Evolutionary conservation across 2,888 invertebrate genomes (phyloP).

Genomic region (Pandemis cinnamomeana): DNA sequence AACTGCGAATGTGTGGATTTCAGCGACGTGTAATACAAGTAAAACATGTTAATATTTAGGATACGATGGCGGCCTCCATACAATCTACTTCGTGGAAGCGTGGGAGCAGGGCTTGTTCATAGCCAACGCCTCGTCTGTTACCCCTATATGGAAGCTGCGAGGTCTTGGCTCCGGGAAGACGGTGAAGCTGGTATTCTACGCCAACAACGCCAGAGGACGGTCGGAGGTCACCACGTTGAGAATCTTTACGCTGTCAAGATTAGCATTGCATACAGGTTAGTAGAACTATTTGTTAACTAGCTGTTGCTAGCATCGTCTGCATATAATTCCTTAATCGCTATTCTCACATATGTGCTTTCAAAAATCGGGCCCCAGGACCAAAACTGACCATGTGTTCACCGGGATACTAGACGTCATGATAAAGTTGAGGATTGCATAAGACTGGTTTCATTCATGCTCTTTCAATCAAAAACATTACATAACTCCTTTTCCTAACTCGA

Average conservation of each 20-base stretch:
- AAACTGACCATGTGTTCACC: no score
- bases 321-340: no score
- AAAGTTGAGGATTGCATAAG: no score
- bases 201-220: constrained; percentile 92
- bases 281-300: constrained; percentile 11
- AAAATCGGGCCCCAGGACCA: no score
- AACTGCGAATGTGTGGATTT: no score
- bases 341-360: no score
- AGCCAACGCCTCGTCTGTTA: constrained; percentile 88
- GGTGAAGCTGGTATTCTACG: constrained; percentile 91
- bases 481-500: no score
- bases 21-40: no score
- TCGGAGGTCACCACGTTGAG: constrained; percentile 87
- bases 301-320: no score
- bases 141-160: constrained; percentile 90
- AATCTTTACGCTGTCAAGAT: constrained; percentile 69
- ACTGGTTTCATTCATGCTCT: no score
- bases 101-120: constrained; percentile 86
- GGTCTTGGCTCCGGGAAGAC: constrained; percentile 91
- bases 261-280: constrained; percentile 75
- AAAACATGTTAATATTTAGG: constrained; percentile 60
- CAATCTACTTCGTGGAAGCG: constrained; percentile 89
- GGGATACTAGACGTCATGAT: no score
- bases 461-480: no score
- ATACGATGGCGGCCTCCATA: constrained; percentile 91